Base-by-base conservation (phyloP, 2,888 invertebrate species). In the Xestobium rufovillosum region DNA sequence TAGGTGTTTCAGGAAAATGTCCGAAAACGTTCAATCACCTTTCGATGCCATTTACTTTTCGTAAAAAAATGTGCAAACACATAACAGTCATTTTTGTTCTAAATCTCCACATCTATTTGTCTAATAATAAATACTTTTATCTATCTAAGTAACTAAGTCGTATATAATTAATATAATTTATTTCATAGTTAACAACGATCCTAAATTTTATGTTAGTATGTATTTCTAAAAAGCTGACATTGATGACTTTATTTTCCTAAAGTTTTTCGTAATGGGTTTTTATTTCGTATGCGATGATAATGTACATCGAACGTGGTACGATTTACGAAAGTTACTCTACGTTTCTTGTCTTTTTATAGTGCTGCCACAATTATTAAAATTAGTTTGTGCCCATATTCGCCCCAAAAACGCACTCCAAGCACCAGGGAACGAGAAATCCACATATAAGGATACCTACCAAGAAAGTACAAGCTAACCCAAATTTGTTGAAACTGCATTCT, bases 171-270 rank as follows among this genome's bases (percentile, higher is more conserved):
- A 58, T 59, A 61, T 63, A n/a, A 61, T 63, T 62, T 49, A 49
- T 51, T 48, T 51, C 51, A 46, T 53, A 62, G 61, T 59, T 63
- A 66, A 66, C 66, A 65, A 65, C 58, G 64, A 65, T 61, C 58
- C 61, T 63, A 64, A 53, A 52, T 54, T 52, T 59, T 51, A 57
- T 56, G 63, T 65, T 63, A n/a, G n/a, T n/a, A n/a, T n/a, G n/a
- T n/a, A 61, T 63, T 62, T 60, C 64, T 65, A 65, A 57, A 57
- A 64, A 65, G 65, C 64, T 49, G 52, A 52, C 51, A 51, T 41
- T 31, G 4, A 31, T 8, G 8, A 31, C 10, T 13, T 8, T 31
- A 6, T 31, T 8, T 6, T 9, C 8, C 10, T 6, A 6, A 27
- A 6, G 34, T 41, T 43, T 35, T 29, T 39, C 19, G 16, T 13